Evolutionary conservation across 2,113 vertebrate genomes (phyloP).

Genomic region (Alces alces): DNA sequence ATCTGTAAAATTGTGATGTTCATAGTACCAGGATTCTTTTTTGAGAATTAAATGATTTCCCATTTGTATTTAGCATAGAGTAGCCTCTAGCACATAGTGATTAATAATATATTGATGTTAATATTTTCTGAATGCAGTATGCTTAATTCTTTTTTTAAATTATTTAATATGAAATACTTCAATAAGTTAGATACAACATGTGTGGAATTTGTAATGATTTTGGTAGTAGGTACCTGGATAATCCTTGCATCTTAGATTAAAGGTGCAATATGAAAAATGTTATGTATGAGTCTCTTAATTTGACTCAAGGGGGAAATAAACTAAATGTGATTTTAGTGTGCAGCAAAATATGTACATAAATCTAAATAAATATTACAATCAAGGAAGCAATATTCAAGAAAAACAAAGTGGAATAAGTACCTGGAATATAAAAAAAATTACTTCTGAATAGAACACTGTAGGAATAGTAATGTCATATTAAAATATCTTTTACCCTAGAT

Average conservation of each 20-base stretch:
- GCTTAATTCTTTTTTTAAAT: neutral
- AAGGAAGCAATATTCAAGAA: neutral
- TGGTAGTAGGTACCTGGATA: neutral
- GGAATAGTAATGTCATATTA: neutral
- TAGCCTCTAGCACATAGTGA: neutral
- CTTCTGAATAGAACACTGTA: neutral
- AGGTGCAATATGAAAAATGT: neutral
- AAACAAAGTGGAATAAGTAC: neutral
- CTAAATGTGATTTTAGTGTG: neutral
- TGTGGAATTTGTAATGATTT: neutral
- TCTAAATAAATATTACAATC: neutral
- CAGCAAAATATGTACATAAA: neutral
- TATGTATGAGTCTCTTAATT: neutral
- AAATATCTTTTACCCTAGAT: neutral
- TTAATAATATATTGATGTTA: neutral
- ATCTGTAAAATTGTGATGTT: neutral
- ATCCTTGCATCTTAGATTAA: neutral
- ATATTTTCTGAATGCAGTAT: neutral
- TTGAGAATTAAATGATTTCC: constrained; percentile 8
- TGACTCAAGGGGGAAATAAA: neutral
- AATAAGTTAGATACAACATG: neutral
- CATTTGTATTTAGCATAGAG: neutral
- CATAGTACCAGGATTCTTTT: neutral
- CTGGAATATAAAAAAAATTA: neutral
- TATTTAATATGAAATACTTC: neutral